Conservation (phyloP, 2,888 invertebrate genomes). For the Acrocera orbiculus region DNA sequence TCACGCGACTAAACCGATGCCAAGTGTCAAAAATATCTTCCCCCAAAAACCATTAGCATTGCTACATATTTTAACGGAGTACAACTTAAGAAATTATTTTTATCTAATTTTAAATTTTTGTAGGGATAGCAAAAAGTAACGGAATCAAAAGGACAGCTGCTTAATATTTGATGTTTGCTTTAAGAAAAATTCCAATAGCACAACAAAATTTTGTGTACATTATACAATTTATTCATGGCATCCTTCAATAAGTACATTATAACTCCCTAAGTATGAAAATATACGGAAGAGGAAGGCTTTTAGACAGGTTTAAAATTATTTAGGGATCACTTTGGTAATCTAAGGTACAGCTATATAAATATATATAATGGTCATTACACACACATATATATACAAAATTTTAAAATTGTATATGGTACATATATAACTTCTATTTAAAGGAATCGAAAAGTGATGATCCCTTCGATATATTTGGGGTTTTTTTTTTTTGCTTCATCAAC, state of each 20-base stretch:
- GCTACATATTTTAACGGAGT: no score
- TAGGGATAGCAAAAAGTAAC: no score
- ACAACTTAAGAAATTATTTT: no score
- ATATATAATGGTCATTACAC: no score
- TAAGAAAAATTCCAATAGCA: neutral
- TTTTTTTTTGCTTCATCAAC: constrained; percentile 4
- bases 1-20: no score
- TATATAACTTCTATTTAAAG: constrained; percentile 10
- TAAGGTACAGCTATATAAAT: no score
- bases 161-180: neutral
- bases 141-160: constrained; percentile 2
- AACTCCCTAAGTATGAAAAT: neutral
- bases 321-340: no score
- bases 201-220: constrained; percentile 1
- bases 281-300: constrained; percentile 4
- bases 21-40: no score
- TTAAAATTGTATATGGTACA: no score
- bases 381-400: no score
- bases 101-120: no score
- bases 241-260: neutral
- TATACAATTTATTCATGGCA: neutral
- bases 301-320: constrained; percentile 2
- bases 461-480: constrained; percentile 6
- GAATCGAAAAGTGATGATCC: constrained; percentile 9
- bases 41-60: no score